Percentiles rank a stretch among this genome's conserved stretches.
Conservation (phyloP, 1,140 invertebrate species). For the Hormaphis cornu region DNA sequence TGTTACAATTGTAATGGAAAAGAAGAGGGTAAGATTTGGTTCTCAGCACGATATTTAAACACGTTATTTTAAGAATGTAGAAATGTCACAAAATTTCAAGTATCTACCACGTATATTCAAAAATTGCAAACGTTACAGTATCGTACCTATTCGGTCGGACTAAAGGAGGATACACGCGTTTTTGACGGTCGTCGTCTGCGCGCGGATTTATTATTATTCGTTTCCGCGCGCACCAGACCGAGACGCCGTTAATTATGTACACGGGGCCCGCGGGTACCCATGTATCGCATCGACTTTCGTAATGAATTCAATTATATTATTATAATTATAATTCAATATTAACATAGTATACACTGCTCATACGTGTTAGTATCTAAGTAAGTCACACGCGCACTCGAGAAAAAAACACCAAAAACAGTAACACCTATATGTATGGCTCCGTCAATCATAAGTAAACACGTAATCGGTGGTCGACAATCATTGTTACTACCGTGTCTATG, state of each 20-base stretch:
- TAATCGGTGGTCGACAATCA: slow-evolving; percentile 26
- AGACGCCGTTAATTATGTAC: slow-evolving; percentile 27
- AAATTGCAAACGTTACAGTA: too few relatives aligned
- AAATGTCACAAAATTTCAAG: too few relatives aligned
- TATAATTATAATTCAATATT: too few relatives aligned
- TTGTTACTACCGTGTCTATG: too few relatives aligned
- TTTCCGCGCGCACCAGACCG: slow-evolving; percentile 17
- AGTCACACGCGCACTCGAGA: background rate
- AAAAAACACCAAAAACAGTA: background rate
- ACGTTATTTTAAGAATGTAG: too few relatives aligned
- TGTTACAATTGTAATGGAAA: too few relatives aligned
- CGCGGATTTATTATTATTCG: slow-evolving; percentile 11
- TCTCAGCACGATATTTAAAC: too few relatives aligned
- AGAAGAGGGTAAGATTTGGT: too few relatives aligned
- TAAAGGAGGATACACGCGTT: too few relatives aligned
- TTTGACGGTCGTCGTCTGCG: background rate
- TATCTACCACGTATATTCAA: too few relatives aligned
- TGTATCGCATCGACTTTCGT: slow-evolving; percentile 19
- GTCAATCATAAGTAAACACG: slow-evolving; percentile 24
- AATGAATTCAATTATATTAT: slow-evolving; percentile 33
- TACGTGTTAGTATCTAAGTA: background rate
- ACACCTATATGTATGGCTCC: slow-evolving; percentile 23
- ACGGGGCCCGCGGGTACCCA: slow-evolving; percentile 17
- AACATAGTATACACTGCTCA: too few relatives aligned
- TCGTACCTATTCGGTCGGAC: too few relatives aligned